A percentile compares a stretch with the other conserved stretches of the same genome.
Evolutionary conservation across 2,113 vertebrate species (phyloP).

Genomic region (Psettodes erumei): DNA sequence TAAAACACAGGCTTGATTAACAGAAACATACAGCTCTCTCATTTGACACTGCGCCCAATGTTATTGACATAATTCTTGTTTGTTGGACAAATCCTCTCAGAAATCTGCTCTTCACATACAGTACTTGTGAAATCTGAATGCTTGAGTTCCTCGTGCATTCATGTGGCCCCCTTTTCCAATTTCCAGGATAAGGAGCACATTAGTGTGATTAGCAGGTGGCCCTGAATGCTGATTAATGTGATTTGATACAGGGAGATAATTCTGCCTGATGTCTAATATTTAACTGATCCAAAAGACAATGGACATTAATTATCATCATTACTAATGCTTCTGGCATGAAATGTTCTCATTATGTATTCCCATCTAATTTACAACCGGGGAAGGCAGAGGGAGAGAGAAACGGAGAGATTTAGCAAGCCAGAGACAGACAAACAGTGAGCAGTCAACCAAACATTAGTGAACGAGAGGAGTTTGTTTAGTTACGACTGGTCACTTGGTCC

Average conservation of each 20-base stretch:
- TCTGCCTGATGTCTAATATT: slow-evolving; percentile 66
- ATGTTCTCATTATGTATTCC: slow-evolving; percentile 64
- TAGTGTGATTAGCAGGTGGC: slow-evolving; percentile 65
- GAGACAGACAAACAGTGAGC: not conserved
- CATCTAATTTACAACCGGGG: slow-evolving; percentile 64
- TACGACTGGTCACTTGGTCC: no score
- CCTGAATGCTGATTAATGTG: slow-evolving; percentile 66
- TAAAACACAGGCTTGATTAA: not conserved
- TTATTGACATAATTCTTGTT: not conserved
- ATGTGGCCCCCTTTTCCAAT: slow-evolving; percentile 27
- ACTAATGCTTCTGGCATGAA: slow-evolving; percentile 59
- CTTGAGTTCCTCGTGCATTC: slow-evolving; percentile 43
- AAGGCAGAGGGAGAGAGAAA: not conserved
- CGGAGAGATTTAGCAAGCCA: not conserved
- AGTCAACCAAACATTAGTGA: not conserved
- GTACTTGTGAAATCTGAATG: slow-evolving; percentile 32
- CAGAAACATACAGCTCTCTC: not conserved
- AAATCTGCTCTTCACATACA: slow-evolving; percentile 29
- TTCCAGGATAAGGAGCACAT: slow-evolving; percentile 51
- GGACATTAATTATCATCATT: slow-evolving; percentile 68
- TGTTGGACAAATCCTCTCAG: slow-evolving; percentile 27
- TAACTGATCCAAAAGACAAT: slow-evolving; percentile 69
- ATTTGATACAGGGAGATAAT: slow-evolving; percentile 68
- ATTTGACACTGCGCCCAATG: not conserved
- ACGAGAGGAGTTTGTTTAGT: no score